A percentile compares a stretch with the other conserved stretches of the same genome.
These are phyloP conservation scores for Cotesia vestalis DNA, from an alignment of 1,140 invertebrate species.

Conservation along the genomic window DNA sequence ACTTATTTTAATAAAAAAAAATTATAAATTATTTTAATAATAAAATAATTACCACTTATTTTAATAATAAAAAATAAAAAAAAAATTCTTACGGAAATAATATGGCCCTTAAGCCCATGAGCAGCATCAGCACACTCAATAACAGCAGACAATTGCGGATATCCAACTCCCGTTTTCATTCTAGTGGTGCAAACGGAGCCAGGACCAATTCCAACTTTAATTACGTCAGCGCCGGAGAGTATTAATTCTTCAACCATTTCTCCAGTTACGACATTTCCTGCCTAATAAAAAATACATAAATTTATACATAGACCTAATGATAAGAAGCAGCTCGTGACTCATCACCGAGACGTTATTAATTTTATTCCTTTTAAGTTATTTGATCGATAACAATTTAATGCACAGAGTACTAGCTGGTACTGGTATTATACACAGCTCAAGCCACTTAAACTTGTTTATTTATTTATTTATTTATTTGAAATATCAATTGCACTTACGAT, in stretches of 20 bases:
- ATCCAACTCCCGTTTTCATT: constrained; percentile 94
- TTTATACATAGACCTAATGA: too few species aligned
- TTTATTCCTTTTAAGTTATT: constrained; percentile 3
- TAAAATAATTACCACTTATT: constrained; percentile 38
- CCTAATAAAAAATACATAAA: constrained; percentile 66
- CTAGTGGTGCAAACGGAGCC: constrained; percentile 95
- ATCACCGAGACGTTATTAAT: not conserved
- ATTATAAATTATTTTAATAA: too few species aligned
- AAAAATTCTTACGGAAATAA: constrained; percentile 80
- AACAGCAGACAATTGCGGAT: constrained; percentile 93
- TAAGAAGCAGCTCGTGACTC: too few species aligned
- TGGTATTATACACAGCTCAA: not conserved
- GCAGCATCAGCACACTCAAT: constrained; percentile 97
- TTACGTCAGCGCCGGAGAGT: constrained; percentile 92
- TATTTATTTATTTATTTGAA: too few species aligned
- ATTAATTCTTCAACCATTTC: constrained; percentile 97
- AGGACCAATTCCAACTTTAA: constrained; percentile 96
- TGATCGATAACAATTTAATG: constrained; percentile 7
- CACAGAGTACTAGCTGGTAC: not conserved
- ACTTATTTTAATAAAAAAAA: too few species aligned
- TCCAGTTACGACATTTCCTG: constrained; percentile 95
- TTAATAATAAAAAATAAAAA: too few species aligned
- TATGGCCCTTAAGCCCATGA: constrained; percentile 89
- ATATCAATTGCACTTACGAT: constrained; percentile 74
- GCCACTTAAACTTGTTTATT: not conserved